Conservation (phyloP, 2,888 invertebrate genomes). For the Dichetophora obliterata region DNA sequence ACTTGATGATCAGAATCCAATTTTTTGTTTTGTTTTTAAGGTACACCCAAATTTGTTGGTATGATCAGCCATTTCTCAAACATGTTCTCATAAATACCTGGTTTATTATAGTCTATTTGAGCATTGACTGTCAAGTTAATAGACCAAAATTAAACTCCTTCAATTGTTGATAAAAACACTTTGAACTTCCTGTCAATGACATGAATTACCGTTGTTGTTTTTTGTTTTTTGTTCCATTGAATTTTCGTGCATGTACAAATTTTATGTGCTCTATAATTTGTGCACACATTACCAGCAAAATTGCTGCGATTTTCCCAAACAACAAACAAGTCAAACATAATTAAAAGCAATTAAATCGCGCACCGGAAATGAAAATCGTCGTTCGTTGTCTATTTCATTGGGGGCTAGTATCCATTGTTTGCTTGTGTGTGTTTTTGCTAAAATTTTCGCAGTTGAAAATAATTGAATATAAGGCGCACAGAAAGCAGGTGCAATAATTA, state of each 20-base stretch:
- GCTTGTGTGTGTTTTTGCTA: not conserved
- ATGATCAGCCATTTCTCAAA: too few species aligned
- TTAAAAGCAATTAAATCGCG: constrained; percentile 22
- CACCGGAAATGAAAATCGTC: constrained; percentile 19
- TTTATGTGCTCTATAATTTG: not conserved
- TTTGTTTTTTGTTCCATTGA: not conserved
- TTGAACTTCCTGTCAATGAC: not conserved
- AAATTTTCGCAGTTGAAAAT: not conserved
- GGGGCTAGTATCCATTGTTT: not conserved
- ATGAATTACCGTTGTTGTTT: not conserved
- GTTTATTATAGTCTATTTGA: too few species aligned
- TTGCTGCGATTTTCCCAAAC: not conserved
- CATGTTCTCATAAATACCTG: too few species aligned
- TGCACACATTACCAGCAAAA: constrained; percentile 2
- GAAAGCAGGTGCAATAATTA: constrained; percentile 21
- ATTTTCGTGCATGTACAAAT: not conserved
- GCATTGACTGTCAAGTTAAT: too few species aligned
- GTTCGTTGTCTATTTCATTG: not conserved
- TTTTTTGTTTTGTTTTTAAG: too few species aligned
- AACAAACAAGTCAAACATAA: not conserved
- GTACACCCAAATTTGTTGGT: too few species aligned
- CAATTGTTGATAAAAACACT: not conserved
- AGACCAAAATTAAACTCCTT: too few species aligned
- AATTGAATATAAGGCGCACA: constrained; percentile 2
- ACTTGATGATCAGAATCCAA: too few species aligned